Evolutionary conservation across 2,888 invertebrate species (phyloP), one percentile per base, ranked within the genome.

Genomic region (Amphipoea oculea): DNA sequence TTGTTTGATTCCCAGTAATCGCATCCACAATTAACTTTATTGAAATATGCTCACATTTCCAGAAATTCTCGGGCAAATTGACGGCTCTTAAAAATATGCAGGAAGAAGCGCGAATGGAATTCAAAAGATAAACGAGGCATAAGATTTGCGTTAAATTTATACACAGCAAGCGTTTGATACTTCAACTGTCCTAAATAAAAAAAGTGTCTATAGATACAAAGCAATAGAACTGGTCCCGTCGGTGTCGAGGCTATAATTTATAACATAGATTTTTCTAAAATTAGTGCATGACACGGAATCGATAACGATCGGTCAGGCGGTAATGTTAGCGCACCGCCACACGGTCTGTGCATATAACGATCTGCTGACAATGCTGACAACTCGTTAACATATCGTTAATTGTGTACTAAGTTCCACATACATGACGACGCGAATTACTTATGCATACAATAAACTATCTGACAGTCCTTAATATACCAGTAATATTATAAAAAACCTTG

Each of bases 261-360:
- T 89, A 89, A 80, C 86, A 91, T 89, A 90, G 92, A 91, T 92
- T 94, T 92, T 93, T 94, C 94, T 95, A 94, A 94, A 94, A 94
- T 94, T 94, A 95, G 94, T 94, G 91, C 91, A 91, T 91, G 94
- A 92, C 93, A 93, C 89, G 90, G 91, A 93, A 95, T 94, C 94
- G 92, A 95, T 95, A 94, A 92, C 91, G 93, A 93, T 90, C 93
- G 92, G 90, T 79, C 90, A 84, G 87, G 83, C 87, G 91, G 82
- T 92, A 91, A 92, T 91, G 92, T 91, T 93, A 92, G 92, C 91
- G 88, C 89, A 88, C 81, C 83, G 83, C 82, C 89, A 82, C 87
- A 83, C 88, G 88, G 87, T 88, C 88, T 86, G 82, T 74, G 81
- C 81, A 84, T 88, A 87, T 82, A 85, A 89, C 87, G 85, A 86